A percentile compares a stretch with the other conserved stretches of the same genome.
phyloP scores from a whole-genome alignment of 2,797 vertebrate genomes.

The Okamejei kenojei region DNA sequence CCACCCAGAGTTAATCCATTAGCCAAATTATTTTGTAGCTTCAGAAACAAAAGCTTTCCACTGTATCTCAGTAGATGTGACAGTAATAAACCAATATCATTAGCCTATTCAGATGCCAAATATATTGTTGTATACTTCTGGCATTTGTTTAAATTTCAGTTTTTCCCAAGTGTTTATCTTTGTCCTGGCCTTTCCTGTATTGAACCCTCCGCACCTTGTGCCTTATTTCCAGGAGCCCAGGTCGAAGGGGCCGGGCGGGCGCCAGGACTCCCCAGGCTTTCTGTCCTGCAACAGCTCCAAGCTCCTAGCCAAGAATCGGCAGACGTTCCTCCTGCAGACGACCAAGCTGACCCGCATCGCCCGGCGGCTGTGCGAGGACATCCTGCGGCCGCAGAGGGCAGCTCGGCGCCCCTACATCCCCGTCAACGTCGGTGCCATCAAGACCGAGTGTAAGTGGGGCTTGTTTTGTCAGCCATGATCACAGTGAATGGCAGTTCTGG shows the following conservation, averaged over 20 bases:
- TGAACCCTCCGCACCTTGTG: neutral
- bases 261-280: slow-evolving; percentile 81
- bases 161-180: neutral
- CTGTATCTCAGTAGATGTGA: no score
- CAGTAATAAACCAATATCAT: no score
- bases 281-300: slow-evolving; percentile 86
- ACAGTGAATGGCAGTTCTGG: no score
- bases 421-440: slow-evolving; percentile 87
- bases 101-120: neutral
- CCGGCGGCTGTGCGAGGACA: slow-evolving; percentile 81
- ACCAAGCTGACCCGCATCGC: slow-evolving; percentile 86
- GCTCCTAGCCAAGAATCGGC: slow-evolving; percentile 85
- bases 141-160: neutral
- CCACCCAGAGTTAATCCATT: neutral
- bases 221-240: slow-evolving; percentile 58
- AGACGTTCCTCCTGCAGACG: slow-evolving; percentile 87
- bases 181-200: no score
- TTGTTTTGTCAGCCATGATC: no score
- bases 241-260: slow-evolving; percentile 72
- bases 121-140: neutral
- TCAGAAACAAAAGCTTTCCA: no score
- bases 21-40: no score
- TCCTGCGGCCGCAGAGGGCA: slow-evolving; percentile 78
- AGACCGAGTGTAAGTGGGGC: slow-evolving; percentile 75
- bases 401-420: slow-evolving; percentile 84